Conservation (phyloP, 2,113 vertebrate species). For the Tragelaphus scriptus region DNA sequence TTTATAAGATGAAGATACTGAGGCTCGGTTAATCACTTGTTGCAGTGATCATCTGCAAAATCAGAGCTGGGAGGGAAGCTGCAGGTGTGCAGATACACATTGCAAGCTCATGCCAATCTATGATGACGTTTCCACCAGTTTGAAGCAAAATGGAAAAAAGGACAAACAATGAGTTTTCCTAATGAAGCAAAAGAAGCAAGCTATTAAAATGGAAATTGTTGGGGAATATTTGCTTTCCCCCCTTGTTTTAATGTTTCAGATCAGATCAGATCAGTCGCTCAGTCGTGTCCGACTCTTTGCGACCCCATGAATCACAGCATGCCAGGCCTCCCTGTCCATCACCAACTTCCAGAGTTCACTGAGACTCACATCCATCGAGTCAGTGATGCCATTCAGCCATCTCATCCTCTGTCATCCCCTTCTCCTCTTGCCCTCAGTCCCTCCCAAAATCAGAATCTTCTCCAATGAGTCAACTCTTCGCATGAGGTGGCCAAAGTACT, state of each 20-base stretch:
- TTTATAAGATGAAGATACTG: neutral
- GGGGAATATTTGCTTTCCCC: neutral
- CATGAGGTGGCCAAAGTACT: no score
- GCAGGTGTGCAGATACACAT: accelerated
- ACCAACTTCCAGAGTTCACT: no score
- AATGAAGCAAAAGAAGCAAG: neutral
- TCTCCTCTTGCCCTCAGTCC: no score
- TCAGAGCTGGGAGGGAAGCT: neutral
- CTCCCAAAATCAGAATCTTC: no score
- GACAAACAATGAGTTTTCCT: neutral
- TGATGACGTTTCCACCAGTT: neutral
- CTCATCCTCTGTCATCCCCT: no score
- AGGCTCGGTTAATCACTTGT: neutral
- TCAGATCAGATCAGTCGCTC: no score
- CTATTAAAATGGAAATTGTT: neutral
- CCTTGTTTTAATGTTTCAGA: neutral
- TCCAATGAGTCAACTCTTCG: no score
- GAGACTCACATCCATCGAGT: no score
- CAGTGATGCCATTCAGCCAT: no score
- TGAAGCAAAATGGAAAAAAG: neutral
- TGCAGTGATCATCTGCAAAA: neutral
- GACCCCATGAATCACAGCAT: no score
- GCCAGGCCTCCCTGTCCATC: no score
- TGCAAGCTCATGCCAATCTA: neutral
- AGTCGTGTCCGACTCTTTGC: no score